phyloP scores from a whole-genome alignment of 2,113 vertebrate genomes.

The Nibea coibor region DNA sequence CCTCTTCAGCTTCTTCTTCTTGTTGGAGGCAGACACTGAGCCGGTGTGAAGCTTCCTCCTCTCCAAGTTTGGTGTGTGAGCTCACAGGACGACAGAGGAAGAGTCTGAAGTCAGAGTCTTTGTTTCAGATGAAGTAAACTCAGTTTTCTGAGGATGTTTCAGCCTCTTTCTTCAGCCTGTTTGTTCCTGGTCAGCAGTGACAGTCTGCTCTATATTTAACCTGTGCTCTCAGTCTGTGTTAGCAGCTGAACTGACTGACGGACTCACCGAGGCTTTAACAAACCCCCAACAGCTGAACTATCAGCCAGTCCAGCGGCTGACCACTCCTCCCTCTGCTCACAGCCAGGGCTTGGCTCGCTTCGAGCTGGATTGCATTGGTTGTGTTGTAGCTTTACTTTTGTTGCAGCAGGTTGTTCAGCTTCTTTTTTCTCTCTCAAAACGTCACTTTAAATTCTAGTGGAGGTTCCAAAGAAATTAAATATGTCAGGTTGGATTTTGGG shows the following conservation, averaged over 20 bases:
- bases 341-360: constrained; percentile 6
- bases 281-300: constrained; percentile 89
- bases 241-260: constrained; percentile 88
- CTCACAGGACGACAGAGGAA: constrained; percentile 69
- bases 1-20: neutral
- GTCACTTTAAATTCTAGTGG: neutral
- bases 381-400: neutral
- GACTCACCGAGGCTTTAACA: constrained; percentile 57
- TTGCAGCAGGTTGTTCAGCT: neutral
- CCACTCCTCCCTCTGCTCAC: constrained; percentile 41
- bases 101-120: constrained; percentile 49
- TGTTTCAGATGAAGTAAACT: constrained; percentile 70
- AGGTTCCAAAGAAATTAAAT: neutral
- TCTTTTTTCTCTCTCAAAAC: neutral
- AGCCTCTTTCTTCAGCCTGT: constrained; percentile 22
- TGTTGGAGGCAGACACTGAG: neutral
- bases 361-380: neutral
- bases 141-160: constrained; percentile 64
- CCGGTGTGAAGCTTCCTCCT: constrained; percentile 12
- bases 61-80: constrained; percentile 29
- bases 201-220: constrained; percentile 91
- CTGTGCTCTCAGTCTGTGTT: constrained; percentile 90
- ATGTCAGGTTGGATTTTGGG: neutral
- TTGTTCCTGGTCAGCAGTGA: constrained; percentile 80
- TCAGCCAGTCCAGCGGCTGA: constrained; percentile 53